phyloP scores from a whole-genome alignment of 1,140 invertebrate genomes.

The Bombus difficillimus region DNA sequence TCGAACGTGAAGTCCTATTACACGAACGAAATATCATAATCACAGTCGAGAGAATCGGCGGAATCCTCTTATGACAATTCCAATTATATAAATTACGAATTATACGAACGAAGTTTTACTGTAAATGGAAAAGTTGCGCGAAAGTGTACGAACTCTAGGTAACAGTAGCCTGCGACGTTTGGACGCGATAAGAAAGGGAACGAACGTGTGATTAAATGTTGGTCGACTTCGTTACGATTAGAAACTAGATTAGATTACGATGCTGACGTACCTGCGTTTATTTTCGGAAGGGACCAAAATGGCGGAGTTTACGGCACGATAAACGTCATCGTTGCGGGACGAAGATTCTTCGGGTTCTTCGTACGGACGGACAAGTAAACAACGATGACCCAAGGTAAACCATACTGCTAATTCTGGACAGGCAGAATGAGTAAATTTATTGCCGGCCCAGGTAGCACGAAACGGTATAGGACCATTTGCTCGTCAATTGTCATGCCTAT shows the following conservation, averaged over 20 bases:
- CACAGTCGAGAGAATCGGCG: background rate
- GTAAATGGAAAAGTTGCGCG: background rate
- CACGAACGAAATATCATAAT: too few species aligned
- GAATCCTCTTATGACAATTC: too few species aligned
- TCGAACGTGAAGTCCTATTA: too few species aligned
- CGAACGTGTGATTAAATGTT: background rate
- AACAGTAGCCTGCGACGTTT: background rate
- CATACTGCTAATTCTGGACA: too few species aligned
- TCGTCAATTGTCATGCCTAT: too few species aligned
- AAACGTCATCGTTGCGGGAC: too few species aligned
- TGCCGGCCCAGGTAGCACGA: too few species aligned
- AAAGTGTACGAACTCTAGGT: background rate
- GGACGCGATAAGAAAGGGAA: background rate
- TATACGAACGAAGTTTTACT: accelerated
- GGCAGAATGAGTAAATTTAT: too few species aligned
- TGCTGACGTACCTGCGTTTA: background rate
- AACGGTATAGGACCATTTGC: accelerated
- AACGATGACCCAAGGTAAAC: too few species aligned
- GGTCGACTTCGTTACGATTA: background rate
- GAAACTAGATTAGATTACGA: constrained; percentile 1
- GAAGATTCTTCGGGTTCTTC: accelerated
- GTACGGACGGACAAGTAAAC: too few species aligned
- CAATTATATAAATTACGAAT: background rate
- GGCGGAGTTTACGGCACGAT: background rate
- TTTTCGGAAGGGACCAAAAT: constrained; percentile 40